phyloP scores from a whole-genome alignment of 2,797 vertebrate genomes.

The Fistularia tabacaria region DNA sequence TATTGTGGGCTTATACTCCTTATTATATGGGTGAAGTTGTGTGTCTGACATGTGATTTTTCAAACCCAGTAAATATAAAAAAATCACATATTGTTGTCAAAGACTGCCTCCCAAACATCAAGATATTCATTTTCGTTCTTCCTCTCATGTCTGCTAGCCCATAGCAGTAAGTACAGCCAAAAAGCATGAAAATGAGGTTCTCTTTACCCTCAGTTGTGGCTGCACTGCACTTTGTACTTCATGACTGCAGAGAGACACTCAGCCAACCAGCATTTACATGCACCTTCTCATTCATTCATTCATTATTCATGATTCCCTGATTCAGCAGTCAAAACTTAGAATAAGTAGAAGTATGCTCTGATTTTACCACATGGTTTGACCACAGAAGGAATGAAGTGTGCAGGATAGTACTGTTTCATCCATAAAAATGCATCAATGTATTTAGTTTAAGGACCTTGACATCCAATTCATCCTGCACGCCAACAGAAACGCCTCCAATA shows the following conservation, averaged over 20 bases:
- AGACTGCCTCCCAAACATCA: too few relatives aligned
- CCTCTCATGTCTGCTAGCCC: too few relatives aligned
- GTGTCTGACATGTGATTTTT: too few relatives aligned
- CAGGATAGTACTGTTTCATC: neutral
- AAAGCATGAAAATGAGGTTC: neutral
- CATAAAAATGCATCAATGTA: neutral
- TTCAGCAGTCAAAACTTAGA: slow-evolving; percentile 38
- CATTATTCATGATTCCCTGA: slow-evolving; percentile 55
- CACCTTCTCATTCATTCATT: slow-evolving; percentile 55
- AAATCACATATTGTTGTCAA: too few relatives aligned
- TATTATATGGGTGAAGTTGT: too few relatives aligned
- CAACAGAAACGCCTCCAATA: too few relatives aligned
- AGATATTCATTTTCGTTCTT: too few relatives aligned
- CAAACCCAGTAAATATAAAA: too few relatives aligned
- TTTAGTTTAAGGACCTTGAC: too few relatives aligned
- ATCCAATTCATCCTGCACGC: too few relatives aligned
- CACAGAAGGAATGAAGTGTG: neutral
- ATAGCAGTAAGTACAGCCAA: neutral
- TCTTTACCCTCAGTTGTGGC: neutral
- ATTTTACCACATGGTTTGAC: slow-evolving; percentile 17
- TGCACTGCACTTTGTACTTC: slow-evolving; percentile 9
- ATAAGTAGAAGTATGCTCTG: slow-evolving; percentile 30
- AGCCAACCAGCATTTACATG: slow-evolving; percentile 36
- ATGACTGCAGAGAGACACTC: slow-evolving; percentile 34
- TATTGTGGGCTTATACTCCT: too few relatives aligned